A percentile compares a stretch with the other conserved stretches of the same genome.
Evolutionary conservation across 2,113 vertebrate species (phyloP).

Genomic region (Arenaria interpres): DNA sequence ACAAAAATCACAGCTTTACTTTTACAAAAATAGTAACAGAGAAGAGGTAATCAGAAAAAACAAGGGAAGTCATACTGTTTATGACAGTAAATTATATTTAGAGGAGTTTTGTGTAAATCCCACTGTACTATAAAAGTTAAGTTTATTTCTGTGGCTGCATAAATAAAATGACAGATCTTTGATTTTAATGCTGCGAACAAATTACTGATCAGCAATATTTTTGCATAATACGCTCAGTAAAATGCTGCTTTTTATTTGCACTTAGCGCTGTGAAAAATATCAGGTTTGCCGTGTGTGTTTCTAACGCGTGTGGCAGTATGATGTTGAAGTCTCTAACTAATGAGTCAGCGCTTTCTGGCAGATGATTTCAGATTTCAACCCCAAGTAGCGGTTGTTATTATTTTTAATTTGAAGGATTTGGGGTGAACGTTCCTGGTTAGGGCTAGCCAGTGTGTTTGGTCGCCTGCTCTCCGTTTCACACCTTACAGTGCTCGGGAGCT

Average conservation of each 20-base stretch:
- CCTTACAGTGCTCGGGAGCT: background rate
- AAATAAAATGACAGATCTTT: background rate
- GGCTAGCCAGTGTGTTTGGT: background rate
- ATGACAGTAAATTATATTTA: background rate
- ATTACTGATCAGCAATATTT: background rate
- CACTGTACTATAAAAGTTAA: background rate
- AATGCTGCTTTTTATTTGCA: background rate
- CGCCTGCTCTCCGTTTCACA: background rate
- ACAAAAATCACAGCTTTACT: constrained; percentile 9
- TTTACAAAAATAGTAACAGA: background rate
- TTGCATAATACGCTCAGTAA: background rate
- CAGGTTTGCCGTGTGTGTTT: background rate
- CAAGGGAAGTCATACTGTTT: background rate
- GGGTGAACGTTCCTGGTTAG: background rate
- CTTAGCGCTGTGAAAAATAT: background rate
- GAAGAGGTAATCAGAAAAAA: constrained; percentile 33
- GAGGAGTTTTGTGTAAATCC: background rate
- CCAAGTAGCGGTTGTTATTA: background rate
- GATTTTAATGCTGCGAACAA: background rate
- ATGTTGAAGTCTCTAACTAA: constrained; percentile 24
- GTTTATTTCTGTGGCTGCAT: background rate
- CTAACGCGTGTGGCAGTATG: background rate
- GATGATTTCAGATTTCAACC: background rate
- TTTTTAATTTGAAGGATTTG: background rate
- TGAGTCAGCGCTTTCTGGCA: constrained; percentile 23